Conservation (phyloP, 1,140 invertebrate species). For the Bathynomus jamesi region DNA sequence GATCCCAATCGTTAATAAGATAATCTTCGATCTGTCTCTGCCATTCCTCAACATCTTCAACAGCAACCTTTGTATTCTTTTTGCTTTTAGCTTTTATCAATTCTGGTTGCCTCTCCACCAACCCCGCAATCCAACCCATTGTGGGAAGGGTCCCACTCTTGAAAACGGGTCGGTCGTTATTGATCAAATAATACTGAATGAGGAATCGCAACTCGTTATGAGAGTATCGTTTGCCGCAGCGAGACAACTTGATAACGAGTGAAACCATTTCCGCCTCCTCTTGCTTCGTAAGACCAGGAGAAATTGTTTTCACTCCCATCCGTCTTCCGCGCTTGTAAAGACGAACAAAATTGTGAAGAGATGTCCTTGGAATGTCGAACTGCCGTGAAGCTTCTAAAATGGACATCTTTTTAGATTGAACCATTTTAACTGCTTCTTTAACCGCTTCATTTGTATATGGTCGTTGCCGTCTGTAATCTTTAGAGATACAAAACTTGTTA, state of each 20-base stretch:
- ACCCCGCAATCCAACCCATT: neutral
- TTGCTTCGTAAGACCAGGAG: neutral
- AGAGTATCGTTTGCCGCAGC: neutral
- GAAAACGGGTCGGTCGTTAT: neutral
- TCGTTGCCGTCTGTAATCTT: neutral
- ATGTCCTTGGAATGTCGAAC: slow-evolving; percentile 8
- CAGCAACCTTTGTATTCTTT: neutral
- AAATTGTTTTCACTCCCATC: neutral
- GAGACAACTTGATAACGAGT: neutral
- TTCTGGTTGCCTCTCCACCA: neutral
- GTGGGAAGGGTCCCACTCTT: neutral
- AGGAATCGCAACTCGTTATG: neutral
- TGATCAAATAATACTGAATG: neutral
- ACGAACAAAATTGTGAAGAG: neutral
- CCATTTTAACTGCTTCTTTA: neutral
- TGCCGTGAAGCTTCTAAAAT: slow-evolving; percentile 7
- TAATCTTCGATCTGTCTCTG: neutral
- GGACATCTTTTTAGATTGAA: neutral
- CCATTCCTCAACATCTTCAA: neutral
- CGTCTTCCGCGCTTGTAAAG: neutral
- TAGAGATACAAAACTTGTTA: too few species aligned
- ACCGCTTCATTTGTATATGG: neutral
- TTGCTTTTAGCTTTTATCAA: neutral
- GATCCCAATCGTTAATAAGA: neutral
- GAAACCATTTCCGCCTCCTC: neutral